A percentile compares a stretch with the other conserved stretches of the same genome.
Evolutionary conservation across 2,888 invertebrate species (phyloP).

Genomic region (Anaspis maculata): DNA sequence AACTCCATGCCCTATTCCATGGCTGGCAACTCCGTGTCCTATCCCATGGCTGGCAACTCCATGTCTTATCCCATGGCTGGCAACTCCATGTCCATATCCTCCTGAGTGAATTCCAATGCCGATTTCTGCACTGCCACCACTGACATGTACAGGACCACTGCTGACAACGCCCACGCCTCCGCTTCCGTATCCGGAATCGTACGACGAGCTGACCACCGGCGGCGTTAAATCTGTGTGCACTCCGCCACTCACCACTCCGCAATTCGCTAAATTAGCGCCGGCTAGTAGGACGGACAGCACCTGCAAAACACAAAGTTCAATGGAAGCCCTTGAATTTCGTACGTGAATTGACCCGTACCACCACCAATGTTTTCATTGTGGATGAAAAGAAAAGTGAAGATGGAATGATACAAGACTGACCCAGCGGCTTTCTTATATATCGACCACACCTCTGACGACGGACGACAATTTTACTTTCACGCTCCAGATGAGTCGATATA

Average conservation of each 20-base stretch:
- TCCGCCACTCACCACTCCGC: conserved; percentile 24
- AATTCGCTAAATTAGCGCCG: conserved; percentile 20
- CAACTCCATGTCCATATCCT: too few relatives aligned
- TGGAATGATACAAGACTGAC: conserved; percentile 23
- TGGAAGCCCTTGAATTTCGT: conserved; percentile 3
- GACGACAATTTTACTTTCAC: conserved; percentile 27
- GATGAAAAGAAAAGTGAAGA: conserved; percentile 18
- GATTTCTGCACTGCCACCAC: not conserved
- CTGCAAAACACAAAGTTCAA: conserved; percentile 18
- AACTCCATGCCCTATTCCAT: not conserved
- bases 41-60: too few relatives aligned
- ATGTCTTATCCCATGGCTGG: conserved; percentile 1
- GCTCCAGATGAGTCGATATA: conserved; percentile 5
- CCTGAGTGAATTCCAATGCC: too few relatives aligned
- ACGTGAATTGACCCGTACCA: conserved; percentile 22
- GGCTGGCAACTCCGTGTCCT: too few relatives aligned
- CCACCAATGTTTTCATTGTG: conserved; percentile 23
- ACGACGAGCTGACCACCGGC: conserved; percentile 16
- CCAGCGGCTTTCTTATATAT: conserved; percentile 27
- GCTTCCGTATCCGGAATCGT: conserved; percentile 20
- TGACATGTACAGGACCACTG: not conserved
- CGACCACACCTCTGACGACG: conserved; percentile 25
- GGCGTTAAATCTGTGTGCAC: conserved; percentile 21
- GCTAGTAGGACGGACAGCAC: conserved; percentile 21
- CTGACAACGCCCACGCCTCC: not conserved